Conservation (phyloP, 2,888 invertebrate species). For the Cephus pulcher region DNA sequence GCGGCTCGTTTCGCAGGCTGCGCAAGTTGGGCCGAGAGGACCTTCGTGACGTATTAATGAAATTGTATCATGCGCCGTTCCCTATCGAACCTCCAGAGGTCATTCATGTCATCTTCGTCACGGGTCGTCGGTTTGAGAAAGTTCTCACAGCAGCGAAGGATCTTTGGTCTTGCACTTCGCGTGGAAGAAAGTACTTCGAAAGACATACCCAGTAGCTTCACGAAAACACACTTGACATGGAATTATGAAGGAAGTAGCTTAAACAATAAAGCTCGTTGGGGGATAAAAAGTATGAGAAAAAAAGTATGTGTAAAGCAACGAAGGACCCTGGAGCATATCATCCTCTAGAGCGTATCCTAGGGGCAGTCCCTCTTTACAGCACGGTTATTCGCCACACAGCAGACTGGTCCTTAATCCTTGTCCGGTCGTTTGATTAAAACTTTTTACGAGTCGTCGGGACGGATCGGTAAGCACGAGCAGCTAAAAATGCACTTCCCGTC, state of each 20-base stretch:
- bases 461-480: background rate
- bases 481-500: background rate
- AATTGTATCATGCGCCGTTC: background rate
- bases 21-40: background rate
- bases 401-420: background rate
- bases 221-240: background rate
- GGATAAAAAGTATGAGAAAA: background rate
- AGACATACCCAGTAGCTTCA: background rate
- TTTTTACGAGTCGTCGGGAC: background rate
- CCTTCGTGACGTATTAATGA: background rate
- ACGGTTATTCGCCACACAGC: background rate
- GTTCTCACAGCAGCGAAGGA: background rate
- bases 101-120: background rate
- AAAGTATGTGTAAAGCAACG: background rate
- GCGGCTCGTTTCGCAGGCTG: slow-evolving; percentile 10
- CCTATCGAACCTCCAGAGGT: background rate
- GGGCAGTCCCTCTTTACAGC: background rate
- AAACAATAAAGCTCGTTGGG: background rate
- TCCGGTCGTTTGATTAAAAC: background rate
- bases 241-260: background rate
- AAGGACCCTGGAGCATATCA: background rate
- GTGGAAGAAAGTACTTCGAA: background rate
- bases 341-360: background rate
- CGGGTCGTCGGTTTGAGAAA: background rate
- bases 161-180: background rate